Conservation (phyloP, 2,888 invertebrate species). For the Amphipoea lucens region DNA sequence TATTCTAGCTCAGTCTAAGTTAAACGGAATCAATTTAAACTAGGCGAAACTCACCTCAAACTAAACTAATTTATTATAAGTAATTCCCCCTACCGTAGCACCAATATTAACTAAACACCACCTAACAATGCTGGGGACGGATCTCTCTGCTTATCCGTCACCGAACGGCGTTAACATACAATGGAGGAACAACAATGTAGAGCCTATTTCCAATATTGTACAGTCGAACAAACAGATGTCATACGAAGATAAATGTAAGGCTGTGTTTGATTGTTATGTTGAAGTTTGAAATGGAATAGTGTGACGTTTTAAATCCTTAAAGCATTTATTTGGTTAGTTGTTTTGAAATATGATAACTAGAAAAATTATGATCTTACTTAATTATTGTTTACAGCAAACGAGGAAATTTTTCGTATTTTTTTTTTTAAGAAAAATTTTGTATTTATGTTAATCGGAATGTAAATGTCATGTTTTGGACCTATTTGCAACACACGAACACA, state of each 20-base stretch:
- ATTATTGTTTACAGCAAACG: neutral
- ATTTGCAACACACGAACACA: no score
- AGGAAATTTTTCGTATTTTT: neutral
- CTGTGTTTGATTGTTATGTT: slow-evolving; percentile 25
- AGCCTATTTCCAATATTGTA: slow-evolving; percentile 74
- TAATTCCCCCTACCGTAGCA: slow-evolving; percentile 16
- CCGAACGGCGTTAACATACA: slow-evolving; percentile 70
- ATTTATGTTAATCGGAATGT: no score
- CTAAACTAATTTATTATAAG: slow-evolving; percentile 49
- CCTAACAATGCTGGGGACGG: slow-evolving; percentile 31
- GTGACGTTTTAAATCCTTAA: neutral
- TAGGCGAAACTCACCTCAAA: slow-evolving; percentile 2
- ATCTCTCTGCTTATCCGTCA: slow-evolving; percentile 63
- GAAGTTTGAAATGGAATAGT: neutral
- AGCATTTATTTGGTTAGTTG: neutral
- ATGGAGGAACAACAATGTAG: slow-evolving; percentile 71
- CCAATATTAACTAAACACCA: slow-evolving; percentile 41
- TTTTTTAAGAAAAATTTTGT: neutral
- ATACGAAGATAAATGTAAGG: slow-evolving; percentile 37
- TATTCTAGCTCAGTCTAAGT: neutral
- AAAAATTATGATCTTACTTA: neutral
- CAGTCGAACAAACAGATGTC: slow-evolving; percentile 48
- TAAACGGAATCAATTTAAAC: slow-evolving; percentile 11
- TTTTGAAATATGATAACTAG: neutral
- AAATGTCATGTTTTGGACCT: no score